Base-by-base conservation (phyloP, 2,797 vertebrate species). In the Eospalax fontanierii region DNA sequence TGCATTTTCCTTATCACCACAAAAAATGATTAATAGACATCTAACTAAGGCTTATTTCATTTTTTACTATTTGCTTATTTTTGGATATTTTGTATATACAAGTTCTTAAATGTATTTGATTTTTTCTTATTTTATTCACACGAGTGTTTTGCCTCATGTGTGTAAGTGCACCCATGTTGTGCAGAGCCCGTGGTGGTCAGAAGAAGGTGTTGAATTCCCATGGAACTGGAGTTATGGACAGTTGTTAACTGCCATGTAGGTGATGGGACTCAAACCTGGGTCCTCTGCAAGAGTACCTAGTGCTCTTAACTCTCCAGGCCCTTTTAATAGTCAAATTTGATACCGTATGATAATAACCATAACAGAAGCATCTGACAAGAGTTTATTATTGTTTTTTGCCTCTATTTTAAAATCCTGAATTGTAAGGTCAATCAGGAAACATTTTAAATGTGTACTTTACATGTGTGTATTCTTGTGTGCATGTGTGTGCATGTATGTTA, bases 371-470 rank as follows among this genome's bases (percentile, higher is more conserved):
- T 28, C 18, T n/a, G 33, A 43, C 3, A 43, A 61, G 71, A 61
- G 16, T 87, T 89, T 46, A 68, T 89, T 93, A 65, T 73, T 93
- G 28, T 90, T 91, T 74, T 81, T 76, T 19, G 28, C 86, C 12
- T 33, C 0, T 66, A 35, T 38, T 79, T 10, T 70, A 79, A 89
- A 78, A 70, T 28, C 1, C 3, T 54, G 26, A 92, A 33, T 46
- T 57, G 26, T 33, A 71, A 6, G 4, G 26, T 84, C n/a, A 81
- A 24, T 28, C 83, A 85, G 26, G 24, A 6, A 6, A 40, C 24
- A 63, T 86, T 57, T 73, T 73, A 12, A 73, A 86, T 26, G 18
- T 40, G 28, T 85, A 54, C 6, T 35, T 11, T 54, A 10, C 35
- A 61, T 21, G n/a, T 30, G 2, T 40, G 16, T 38, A 6, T 50